phyloP scores from a whole-genome alignment of 2,888 invertebrate genomes.

The Dicyrtoma fusca region DNA sequence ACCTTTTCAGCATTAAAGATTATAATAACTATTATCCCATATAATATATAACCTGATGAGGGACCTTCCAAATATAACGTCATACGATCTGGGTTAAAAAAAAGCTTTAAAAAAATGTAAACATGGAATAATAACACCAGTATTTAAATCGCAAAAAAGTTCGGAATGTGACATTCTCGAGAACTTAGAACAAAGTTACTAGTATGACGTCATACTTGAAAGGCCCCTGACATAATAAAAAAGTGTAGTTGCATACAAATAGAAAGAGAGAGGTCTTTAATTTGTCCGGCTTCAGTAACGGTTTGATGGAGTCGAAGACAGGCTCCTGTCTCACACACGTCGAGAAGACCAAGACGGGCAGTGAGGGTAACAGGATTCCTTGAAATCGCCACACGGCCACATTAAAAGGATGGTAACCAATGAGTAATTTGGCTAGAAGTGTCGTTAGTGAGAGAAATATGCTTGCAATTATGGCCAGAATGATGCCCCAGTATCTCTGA shows the following conservation, averaged over 20 bases:
- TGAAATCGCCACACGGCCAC: slow-evolving; percentile 50
- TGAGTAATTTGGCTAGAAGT: slow-evolving; percentile 45
- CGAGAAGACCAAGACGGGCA: slow-evolving; percentile 41
- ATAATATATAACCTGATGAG: no score
- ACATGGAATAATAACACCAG: no score
- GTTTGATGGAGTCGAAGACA: slow-evolving; percentile 41
- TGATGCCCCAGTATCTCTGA: slow-evolving; percentile 39
- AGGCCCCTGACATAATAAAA: no score
- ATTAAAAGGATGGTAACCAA: slow-evolving; percentile 46
- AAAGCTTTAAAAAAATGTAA: no score
- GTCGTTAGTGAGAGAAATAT: slow-evolving; percentile 44
- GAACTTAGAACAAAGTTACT: no score
- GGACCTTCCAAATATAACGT: no score
- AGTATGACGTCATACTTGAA: no score
- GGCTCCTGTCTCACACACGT: slow-evolving; percentile 36
- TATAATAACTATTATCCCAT: neutral
- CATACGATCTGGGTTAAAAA: no score
- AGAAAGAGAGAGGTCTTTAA: slow-evolving; percentile 43
- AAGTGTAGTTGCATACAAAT: no score
- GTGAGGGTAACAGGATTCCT: slow-evolving; percentile 47
- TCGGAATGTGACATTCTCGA: neutral
- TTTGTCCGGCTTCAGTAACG: slow-evolving; percentile 31
- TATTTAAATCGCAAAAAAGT: neutral
- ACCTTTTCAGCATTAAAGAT: neutral
- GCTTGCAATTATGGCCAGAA: slow-evolving; percentile 46